Evolutionary conservation across 2,888 invertebrate species (phyloP), one percentile per base, ranked within the genome.

Genomic region (Alitta virens): DNA sequence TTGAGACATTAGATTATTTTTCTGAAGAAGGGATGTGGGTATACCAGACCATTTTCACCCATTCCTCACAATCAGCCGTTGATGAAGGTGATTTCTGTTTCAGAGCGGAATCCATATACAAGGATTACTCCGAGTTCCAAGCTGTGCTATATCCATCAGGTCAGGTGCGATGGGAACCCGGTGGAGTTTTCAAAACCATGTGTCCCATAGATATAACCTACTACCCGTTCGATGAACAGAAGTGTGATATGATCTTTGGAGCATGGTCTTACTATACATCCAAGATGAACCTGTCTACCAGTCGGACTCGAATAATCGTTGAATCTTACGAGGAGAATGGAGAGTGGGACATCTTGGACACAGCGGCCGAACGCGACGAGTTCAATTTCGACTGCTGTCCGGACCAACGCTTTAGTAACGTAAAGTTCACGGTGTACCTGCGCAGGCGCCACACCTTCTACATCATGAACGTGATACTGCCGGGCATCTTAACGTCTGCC

Each of bases 161-260:
- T 1, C 18, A 57, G 21, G 38, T 71, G 0, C 63, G 64, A 12
- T 71, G 71, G 71, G 71, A 71, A 60, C 71, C 71, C 7, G 71
- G 71, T 25, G 69, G 69, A 9, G 64, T 71, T 18, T 71, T 71
- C 58, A 71, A 70, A 60, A 71, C 71, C 33, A 71, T 70, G 67
- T 71, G 71, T 55, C 56, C 25, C 14, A 71, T 71, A 33, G 70
- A 71, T 58, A 71, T 71, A 63, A 69, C 70, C 14, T 70, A 63
- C 62, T 71, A 70, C 62, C 71, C 71, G 7, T 71, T 71, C 57
- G 71, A 71, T 54, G 64, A 63, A 12, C 71, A 71, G 64, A 59
- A 40, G 49, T 69, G 71, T 59, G 63, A 67, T 24, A 56, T 71
- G 33, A 60, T 43, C 42, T 70, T 71, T 56, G 71, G 71, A 1